Evolutionary conservation across 2,888 invertebrate species (phyloP).

Genomic region (Cepaea hortensis): DNA sequence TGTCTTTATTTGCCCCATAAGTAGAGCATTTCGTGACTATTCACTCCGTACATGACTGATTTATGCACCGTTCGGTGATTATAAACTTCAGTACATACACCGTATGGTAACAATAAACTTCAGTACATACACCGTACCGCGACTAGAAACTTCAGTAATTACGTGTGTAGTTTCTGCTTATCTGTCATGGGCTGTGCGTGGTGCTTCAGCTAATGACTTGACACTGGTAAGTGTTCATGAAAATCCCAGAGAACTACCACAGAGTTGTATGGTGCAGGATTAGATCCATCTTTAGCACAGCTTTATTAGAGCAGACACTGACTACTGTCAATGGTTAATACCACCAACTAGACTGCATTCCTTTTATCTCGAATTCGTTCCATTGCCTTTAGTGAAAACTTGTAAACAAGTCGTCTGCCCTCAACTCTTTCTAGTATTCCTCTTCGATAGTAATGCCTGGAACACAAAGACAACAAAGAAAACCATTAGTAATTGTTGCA

Average conservation of each 20-base stretch:
- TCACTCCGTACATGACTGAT: no score
- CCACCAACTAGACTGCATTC: neutral
- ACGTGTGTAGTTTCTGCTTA: no score
- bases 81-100: no score
- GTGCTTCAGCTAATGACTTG: neutral
- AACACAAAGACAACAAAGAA: conserved; percentile 37
- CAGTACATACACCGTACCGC: no score
- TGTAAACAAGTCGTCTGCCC: conserved; percentile 70
- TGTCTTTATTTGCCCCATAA: no score
- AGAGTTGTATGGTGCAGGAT: neutral
- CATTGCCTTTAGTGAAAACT: conserved; percentile 67
- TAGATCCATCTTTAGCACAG: neutral
- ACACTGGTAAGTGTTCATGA: neutral
- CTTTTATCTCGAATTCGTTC: conserved; percentile 63
- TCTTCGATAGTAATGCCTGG: conserved; percentile 73
- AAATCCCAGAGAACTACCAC: neutral
- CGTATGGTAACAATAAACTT: no score
- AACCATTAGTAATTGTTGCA: neutral
- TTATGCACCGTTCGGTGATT: no score
- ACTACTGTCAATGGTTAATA: no score
- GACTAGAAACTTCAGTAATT: no score
- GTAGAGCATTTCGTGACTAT: no score
- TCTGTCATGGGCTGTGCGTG: neutral
- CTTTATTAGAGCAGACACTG: no score
- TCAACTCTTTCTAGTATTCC: conserved; percentile 72